Evolutionary conservation across 2,113 vertebrate species (phyloP).

Genomic region (Chascanopsetta lugubris): DNA sequence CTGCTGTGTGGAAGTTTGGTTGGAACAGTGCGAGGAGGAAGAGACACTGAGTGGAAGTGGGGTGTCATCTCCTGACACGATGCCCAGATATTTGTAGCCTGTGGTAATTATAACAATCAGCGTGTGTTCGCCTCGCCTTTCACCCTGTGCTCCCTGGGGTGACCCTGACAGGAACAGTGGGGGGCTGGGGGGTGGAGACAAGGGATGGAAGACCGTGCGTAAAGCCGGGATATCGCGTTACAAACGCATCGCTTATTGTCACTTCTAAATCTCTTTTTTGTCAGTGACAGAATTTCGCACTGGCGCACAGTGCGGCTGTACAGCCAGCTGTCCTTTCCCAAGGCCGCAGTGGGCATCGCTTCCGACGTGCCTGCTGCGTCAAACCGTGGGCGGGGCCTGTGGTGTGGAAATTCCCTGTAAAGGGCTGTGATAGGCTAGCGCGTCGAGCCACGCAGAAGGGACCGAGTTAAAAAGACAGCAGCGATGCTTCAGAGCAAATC

Average conservation of each 20-base stretch:
- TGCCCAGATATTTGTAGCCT: background rate
- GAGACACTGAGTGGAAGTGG: background rate
- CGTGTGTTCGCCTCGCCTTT: constrained; percentile 38
- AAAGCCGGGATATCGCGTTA: background rate
- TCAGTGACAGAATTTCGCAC: constrained; percentile 13
- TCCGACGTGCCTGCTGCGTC: constrained; percentile 73
- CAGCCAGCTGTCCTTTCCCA: constrained; percentile 62
- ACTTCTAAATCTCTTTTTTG: background rate
- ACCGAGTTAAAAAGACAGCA: constrained; percentile 16
- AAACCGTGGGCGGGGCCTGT: constrained; percentile 75
- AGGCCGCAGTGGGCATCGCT: constrained; percentile 69
- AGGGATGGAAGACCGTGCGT: background rate
- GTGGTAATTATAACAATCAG: constrained; percentile 11
- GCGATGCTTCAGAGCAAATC: constrained; percentile 29
- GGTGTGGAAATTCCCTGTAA: constrained; percentile 81
- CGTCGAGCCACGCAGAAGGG: constrained; percentile 45
- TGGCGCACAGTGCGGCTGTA: constrained; percentile 37
- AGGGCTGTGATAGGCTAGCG: constrained; percentile 69
- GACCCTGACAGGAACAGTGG: constrained; percentile 41
- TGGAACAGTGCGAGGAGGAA: background rate
- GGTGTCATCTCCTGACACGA: constrained; percentile 8
- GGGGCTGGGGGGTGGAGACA: background rate
- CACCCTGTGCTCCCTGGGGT: constrained; percentile 33
- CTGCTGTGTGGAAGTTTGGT: constrained; percentile 36
- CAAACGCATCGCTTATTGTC: background rate